phyloP scores from a whole-genome alignment of 2,888 invertebrate species.

The Antheraea assamensis region DNA sequence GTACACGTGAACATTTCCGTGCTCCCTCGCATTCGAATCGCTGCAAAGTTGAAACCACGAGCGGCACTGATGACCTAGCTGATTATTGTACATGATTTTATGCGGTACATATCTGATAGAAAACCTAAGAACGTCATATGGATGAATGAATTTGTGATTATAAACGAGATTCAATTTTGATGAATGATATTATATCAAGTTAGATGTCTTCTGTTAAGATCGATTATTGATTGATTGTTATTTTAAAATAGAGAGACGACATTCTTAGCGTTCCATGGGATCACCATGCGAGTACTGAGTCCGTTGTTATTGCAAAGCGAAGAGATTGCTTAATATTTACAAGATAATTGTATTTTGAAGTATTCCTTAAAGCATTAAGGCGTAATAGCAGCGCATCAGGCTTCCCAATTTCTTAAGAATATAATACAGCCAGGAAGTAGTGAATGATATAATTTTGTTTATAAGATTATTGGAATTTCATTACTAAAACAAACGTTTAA shows the following conservation, averaged over 20 bases:
- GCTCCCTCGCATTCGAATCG: slow-evolving; percentile 52
- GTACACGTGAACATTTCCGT: slow-evolving; percentile 48
- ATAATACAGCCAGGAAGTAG: not conserved
- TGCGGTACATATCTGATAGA: slow-evolving; percentile 31
- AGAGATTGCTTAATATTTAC: too few species aligned
- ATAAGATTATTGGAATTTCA: not conserved
- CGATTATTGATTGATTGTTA: not conserved
- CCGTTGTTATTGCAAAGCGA: too few species aligned
- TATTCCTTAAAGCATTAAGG: too few species aligned
- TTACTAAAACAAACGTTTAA: not conserved
- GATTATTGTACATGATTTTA: slow-evolving; percentile 32
- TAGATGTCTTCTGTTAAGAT: not conserved
- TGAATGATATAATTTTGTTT: not conserved
- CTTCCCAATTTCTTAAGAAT: not conserved
- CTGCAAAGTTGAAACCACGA: slow-evolving; percentile 34
- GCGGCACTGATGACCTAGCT: slow-evolving; percentile 53
- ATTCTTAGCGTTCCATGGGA: too few species aligned
- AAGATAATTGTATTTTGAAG: too few species aligned
- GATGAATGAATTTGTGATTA: not conserved
- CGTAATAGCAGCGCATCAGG: too few species aligned
- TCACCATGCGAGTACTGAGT: too few species aligned
- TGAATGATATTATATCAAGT: not conserved
- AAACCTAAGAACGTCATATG: slow-evolving; percentile 30
- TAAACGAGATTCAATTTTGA: slow-evolving; percentile 2
- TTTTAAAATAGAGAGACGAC: not conserved